Evolutionary conservation across 2,797 vertebrate genomes (phyloP).

Genomic region (Micrastur ruficollis): DNA sequence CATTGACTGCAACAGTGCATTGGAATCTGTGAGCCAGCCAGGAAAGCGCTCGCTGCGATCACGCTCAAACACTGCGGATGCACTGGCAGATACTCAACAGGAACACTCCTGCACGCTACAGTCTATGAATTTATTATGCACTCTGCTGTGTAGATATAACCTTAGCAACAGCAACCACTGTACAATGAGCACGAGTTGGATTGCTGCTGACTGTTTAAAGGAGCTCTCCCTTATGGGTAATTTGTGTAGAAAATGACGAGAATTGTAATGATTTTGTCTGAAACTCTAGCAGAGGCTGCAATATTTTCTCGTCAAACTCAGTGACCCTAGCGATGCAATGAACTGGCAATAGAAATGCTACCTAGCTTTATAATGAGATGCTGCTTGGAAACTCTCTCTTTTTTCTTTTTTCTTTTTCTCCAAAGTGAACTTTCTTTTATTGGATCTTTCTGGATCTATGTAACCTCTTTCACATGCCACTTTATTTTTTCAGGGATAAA

Average conservation of each 20-base stretch:
- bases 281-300: not conserved
- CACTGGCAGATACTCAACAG: conserved; percentile 12
- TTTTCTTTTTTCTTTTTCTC: not conserved
- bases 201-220: conserved; percentile 13
- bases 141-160: conserved; percentile 32
- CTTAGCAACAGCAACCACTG: conserved; percentile 52
- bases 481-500: not conserved
- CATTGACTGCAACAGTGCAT: not conserved
- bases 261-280: conserved; percentile 25
- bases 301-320: not conserved
- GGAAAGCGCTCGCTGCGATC: not conserved
- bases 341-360: not conserved
- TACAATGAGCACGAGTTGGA: not conserved
- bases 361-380: not conserved
- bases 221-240: not conserved
- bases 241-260: conserved; percentile 28
- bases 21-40: conserved; percentile 25
- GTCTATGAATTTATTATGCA: conserved; percentile 27
- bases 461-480: not conserved
- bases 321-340: not conserved
- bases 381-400: not conserved
- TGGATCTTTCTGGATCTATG: not conserved
- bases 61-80: not conserved
- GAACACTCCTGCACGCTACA: not conserved
- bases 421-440: not conserved